These are phyloP conservation scores for Sebastes oblongus DNA, from an alignment of 2,797 vertebrate genomes.

Conservation along the genomic window DNA sequence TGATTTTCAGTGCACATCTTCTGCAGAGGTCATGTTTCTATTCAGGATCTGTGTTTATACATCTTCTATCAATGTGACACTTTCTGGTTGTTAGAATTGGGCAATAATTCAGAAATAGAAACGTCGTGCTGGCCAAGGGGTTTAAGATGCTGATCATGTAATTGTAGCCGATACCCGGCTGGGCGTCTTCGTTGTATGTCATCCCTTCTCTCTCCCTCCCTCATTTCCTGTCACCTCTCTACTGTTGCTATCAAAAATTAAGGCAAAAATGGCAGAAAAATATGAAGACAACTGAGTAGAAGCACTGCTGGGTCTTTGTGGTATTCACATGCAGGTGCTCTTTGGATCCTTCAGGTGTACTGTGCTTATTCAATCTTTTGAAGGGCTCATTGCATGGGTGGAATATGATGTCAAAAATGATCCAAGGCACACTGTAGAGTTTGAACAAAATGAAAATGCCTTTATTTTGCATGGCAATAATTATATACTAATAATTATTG, in stretches of 20 bases:
- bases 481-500: no score
- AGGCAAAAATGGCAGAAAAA: background rate
- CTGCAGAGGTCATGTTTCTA: background rate
- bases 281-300: no score
- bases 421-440: no score
- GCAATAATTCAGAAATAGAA: background rate
- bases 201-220: background rate
- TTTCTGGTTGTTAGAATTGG: background rate
- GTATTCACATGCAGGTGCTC: no score
- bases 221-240: background rate
- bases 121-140: background rate
- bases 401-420: no score
- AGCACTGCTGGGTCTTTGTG: no score
- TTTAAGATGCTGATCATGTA: background rate
- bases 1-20: background rate
- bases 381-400: no score
- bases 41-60: background rate
- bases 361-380: no score
- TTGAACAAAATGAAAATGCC: no score
- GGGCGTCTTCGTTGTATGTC: background rate
- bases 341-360: no score
- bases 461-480: no score
- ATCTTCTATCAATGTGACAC: background rate
- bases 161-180: background rate
- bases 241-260: background rate